Conservation (phyloP, 2,888 invertebrate species). For the Ectemnius continuus region DNA sequence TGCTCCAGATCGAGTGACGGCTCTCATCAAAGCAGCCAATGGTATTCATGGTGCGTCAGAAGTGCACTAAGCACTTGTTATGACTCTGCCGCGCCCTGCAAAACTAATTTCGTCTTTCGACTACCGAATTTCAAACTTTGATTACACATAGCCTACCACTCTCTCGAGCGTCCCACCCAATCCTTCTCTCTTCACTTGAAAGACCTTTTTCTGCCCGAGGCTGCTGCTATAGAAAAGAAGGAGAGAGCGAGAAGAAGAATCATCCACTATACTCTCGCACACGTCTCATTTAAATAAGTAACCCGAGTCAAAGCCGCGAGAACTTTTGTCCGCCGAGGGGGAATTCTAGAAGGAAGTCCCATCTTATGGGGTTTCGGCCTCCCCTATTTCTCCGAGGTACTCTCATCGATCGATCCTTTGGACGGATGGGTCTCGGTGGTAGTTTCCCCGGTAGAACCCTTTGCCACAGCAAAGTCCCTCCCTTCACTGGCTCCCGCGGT, state of each 20-base stretch:
- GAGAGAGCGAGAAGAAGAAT: neutral
- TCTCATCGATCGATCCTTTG: conserved; percentile 53
- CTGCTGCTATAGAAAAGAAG: neutral
- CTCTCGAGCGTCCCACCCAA: no score
- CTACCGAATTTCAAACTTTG: conserved; percentile 40
- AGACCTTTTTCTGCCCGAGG: neutral
- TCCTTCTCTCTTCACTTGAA: neutral
- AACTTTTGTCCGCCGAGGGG: conserved; percentile 22
- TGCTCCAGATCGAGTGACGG: conserved; percentile 27
- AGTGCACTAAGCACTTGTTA: conserved; percentile 25
- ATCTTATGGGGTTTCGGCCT: conserved; percentile 41
- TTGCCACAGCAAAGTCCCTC: no score
- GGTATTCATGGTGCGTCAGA: conserved; percentile 39
- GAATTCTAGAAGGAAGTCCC: conserved; percentile 41
- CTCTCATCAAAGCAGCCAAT: conserved; percentile 36
- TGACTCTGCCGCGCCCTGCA: conserved; percentile 8
- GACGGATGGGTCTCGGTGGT: neutral
- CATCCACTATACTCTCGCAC: neutral
- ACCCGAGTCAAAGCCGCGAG: conserved; percentile 24
- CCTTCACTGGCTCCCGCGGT: no score
- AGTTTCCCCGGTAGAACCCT: no score
- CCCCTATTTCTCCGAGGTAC: conserved; percentile 44
- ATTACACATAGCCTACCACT: conserved; percentile 26
- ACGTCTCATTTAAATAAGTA: conserved; percentile 38
- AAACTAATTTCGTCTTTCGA: conserved; percentile 39